Percentiles rank a stretch among this genome's conserved stretches.
These are phyloP conservation scores for Adrianichthys oophorus DNA, from an alignment of 2,797 vertebrate species.

Conservation along the genomic window DNA sequence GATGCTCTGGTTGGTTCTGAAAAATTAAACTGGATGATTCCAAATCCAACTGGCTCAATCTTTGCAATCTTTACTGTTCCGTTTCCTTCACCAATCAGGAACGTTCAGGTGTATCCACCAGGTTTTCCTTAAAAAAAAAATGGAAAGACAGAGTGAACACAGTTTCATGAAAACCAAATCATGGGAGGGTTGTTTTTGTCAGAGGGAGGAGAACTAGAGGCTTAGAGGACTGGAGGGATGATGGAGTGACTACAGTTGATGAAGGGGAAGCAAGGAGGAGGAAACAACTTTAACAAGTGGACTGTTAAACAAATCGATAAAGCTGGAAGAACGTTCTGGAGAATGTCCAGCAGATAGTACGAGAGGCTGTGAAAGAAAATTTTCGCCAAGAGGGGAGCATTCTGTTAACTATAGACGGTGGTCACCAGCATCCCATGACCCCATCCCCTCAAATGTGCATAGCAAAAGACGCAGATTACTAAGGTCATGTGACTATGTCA, in stretches of 20 bases:
- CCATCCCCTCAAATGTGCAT: no score
- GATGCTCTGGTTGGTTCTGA: no score
- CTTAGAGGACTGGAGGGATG: not conserved
- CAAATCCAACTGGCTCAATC: no score
- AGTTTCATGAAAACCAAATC: no score
- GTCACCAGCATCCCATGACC: not conserved
- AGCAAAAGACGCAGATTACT: no score
- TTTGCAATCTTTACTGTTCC: no score
- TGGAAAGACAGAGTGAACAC: no score
- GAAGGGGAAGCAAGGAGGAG: slow-evolving; percentile 20
- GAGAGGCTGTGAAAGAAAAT: not conserved
- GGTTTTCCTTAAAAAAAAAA: no score
- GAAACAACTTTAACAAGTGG: slow-evolving; percentile 1
- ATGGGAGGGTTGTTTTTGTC: not conserved
- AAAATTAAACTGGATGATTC: no score
- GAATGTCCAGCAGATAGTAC: slow-evolving; percentile 31
- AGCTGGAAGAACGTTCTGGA: slow-evolving; percentile 47
- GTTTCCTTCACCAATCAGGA: no score
- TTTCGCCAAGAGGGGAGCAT: not conserved
- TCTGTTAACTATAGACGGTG: not conserved
- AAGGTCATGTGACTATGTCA: no score
- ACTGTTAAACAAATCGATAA: slow-evolving; percentile 16
- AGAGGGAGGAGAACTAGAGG: not conserved
- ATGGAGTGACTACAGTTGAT: not conserved
- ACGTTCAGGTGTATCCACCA: no score